A percentile compares a stretch with the other conserved stretches of the same genome.
phyloP scores from a whole-genome alignment of 2,888 invertebrate species.

The Drosophila histrio region DNA sequence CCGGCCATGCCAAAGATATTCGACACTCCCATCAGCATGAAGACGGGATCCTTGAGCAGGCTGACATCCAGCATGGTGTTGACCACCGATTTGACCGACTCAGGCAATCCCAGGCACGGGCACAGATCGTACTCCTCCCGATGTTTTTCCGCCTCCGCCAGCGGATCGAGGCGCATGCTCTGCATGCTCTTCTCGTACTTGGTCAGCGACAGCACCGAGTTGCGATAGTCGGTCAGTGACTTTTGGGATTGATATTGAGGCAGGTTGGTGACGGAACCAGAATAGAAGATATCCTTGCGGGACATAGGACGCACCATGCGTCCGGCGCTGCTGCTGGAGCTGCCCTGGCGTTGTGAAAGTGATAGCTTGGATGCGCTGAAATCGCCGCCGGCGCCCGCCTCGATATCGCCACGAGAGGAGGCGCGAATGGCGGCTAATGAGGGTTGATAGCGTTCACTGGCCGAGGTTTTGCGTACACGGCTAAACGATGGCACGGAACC shows the following conservation, averaged over 20 bases:
- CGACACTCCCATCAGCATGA: slow-evolving; percentile 95
- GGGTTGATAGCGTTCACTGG: slow-evolving; percentile 93
- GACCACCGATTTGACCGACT: slow-evolving; percentile 92
- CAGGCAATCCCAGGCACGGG: slow-evolving; percentile 91
- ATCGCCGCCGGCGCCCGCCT: slow-evolving; percentile 90
- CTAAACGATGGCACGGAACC: slow-evolving; percentile 96
- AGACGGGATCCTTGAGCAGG: slow-evolving; percentile 93
- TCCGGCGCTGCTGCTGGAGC: slow-evolving; percentile 70
- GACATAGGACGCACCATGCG: slow-evolving; percentile 95
- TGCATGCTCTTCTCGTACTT: slow-evolving; percentile 88
- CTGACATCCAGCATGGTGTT: slow-evolving; percentile 96
- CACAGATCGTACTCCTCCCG: slow-evolving; percentile 90
- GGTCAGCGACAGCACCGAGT: slow-evolving; percentile 95
- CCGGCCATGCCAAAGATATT: slow-evolving; percentile 99
- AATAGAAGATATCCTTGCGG: slow-evolving; percentile 98
- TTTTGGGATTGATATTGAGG: slow-evolving; percentile 97
- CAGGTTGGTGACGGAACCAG: slow-evolving; percentile 96
- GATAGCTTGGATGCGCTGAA: slow-evolving; percentile 90
- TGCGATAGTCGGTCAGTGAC: slow-evolving; percentile 94
- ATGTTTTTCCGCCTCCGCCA: slow-evolving; percentile 83
- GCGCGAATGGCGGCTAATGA: slow-evolving; percentile 92
- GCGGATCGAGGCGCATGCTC: slow-evolving; percentile 85
- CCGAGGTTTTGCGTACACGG: slow-evolving; percentile 92
- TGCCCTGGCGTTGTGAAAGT: slow-evolving; percentile 84
- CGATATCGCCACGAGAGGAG: slow-evolving; percentile 90